Evolutionary conservation across 1,140 invertebrate genomes (phyloP), one percentile per base, ranked within the genome.

Genomic region (Euwallacea fornicatus): DNA sequence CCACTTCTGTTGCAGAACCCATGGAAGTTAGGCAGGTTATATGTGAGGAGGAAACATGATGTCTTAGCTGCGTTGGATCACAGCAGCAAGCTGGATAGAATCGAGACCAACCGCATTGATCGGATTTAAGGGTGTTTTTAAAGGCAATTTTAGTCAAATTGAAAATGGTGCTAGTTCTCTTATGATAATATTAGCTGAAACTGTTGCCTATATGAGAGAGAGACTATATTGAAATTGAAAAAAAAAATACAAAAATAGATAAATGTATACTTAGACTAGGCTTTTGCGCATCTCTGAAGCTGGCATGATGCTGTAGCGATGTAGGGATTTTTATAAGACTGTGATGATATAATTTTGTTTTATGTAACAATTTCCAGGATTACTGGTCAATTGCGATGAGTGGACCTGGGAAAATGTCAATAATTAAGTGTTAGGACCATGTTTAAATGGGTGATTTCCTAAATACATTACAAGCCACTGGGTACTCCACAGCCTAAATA

Each of bases 1-100:
- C 94, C 95, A 0, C 83, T 98, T 2, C 91, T 95, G 75, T 82
- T 98, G 33, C 95, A 98, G 78, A 96, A 96, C 82, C 96, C 96
- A 0, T 98, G 96, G 96, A 91, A 93, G 63, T 94, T 94, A 78
- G 96, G 96, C 0, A 85, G 93, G 15, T 83, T 98, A 42, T 98
- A 96, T 81, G 94, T 98, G 0, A 83, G 96, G 41, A 90, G 93
- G 76, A 95, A 94, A 79, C 92, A 93, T 74, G 93, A 96, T 76
- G 89, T 95, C 3, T 82, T 95, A 9, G 93, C 94, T 0, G 94
- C 94, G 9, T 85, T 96, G 6, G 91, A 95, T 76, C 93, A 95
- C 80, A 91, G 90, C 65, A 91, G 89, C 76, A 90, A 90, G 74
- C 89, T 71, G 21, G 69, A 71, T 71, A 33, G 69, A 16, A 71